Conservation (phyloP, 2,888 invertebrate genomes). For the Eudasyphora cyanicolor region DNA sequence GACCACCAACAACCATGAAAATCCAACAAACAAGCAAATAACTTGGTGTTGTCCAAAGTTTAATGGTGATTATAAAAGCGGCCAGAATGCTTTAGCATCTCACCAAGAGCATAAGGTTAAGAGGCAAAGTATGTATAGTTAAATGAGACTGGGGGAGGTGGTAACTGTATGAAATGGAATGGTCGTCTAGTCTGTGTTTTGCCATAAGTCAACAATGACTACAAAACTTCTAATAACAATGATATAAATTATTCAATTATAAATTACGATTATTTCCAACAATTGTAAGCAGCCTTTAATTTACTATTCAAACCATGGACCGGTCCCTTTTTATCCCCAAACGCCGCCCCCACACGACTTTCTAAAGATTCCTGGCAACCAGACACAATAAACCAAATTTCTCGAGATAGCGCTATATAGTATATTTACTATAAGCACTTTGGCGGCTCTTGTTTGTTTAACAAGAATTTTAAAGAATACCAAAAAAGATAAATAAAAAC, state of each 20-base stretch:
- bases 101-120: neutral
- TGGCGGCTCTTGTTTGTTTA: neutral
- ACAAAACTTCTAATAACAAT: constrained; percentile 55
- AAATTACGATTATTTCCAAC: constrained; percentile 59
- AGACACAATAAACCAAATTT: constrained; percentile 16
- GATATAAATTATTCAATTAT: constrained; percentile 67
- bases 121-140: neutral
- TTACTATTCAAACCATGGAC: constrained; percentile 9
- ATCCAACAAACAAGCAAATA: too few species aligned
- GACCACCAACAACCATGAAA: neutral
- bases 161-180: neutral
- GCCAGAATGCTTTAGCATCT: neutral
- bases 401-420: neutral
- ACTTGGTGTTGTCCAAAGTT: neutral
- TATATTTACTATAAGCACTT: neutral
- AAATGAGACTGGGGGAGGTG: neutral
- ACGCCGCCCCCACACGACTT: neutral
- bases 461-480: neutral
- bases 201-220: constrained; percentile 41
- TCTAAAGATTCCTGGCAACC: neutral
- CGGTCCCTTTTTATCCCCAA: neutral
- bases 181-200: neutral
- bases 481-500: constrained; percentile 23
- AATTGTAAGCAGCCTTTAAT: constrained; percentile 55
- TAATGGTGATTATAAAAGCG: neutral